phyloP scores from a whole-genome alignment of 2,797 vertebrate genomes.

The Cyclura pinguis region DNA sequence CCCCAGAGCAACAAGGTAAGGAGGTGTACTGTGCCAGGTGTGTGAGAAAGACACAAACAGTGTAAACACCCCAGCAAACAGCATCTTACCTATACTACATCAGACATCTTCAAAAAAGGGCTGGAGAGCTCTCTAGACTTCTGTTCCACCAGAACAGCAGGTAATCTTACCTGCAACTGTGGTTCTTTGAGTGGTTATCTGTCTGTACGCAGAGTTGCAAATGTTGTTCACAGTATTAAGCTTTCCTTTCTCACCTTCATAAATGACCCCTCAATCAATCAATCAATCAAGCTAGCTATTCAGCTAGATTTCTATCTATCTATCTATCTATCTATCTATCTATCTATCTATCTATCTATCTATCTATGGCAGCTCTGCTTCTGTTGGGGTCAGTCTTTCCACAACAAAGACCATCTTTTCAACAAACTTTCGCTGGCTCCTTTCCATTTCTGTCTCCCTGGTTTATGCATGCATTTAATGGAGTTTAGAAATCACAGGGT shows the following conservation, averaged over 20 bases:
- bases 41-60: too few species aligned
- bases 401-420: not conserved
- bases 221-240: conserved; percentile 4
- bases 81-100: not conserved
- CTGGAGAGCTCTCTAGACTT: not conserved
- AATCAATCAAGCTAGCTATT: too few species aligned
- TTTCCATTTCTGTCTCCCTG: not conserved
- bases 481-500: not conserved
- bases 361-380: not conserved
- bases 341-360: too few species aligned
- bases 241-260: not conserved
- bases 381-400: not conserved
- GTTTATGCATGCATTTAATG: not conserved
- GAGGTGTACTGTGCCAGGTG: not conserved
- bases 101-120: not conserved
- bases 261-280: not conserved
- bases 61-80: not conserved
- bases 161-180: too few species aligned
- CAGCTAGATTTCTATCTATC: too few species aligned
- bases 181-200: too few species aligned
- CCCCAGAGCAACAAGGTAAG: not conserved
- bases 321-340: too few species aligned
- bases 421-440: not conserved
- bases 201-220: too few species aligned
- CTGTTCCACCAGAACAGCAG: not conserved